A percentile compares a stretch with the other conserved stretches of the same genome.
These are phyloP conservation scores for Rhizomys pruinosus DNA, from an alignment of 2,113 vertebrate genomes.

Conservation along the genomic window DNA sequence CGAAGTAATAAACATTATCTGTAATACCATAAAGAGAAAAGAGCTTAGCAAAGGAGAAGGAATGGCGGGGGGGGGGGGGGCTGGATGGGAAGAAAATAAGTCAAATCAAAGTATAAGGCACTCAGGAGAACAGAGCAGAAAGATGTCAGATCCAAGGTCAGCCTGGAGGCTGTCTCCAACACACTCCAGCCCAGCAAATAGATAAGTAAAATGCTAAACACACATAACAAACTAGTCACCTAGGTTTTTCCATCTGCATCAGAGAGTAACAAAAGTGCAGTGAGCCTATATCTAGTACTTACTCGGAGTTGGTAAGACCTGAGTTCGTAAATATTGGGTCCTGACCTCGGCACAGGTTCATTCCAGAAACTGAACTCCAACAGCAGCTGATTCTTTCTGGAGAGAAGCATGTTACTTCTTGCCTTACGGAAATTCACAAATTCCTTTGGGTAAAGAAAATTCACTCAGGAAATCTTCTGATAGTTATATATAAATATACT, in stretches of 20 bases:
- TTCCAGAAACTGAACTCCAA: conserved; percentile 99
- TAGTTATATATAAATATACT: neutral
- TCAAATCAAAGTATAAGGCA: neutral
- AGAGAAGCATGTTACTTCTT: conserved; percentile 96
- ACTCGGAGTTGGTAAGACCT: conserved; percentile 97
- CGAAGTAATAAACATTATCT: neutral
- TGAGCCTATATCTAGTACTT: conserved; percentile 72
- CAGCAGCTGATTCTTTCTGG: conserved; percentile 95
- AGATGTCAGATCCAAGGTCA: neutral
- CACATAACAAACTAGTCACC: neutral
- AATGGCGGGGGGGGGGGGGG: neutral
- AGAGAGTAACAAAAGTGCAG: neutral
- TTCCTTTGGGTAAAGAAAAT: conserved; percentile 83
- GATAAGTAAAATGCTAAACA: neutral
- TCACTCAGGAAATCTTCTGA: neutral
- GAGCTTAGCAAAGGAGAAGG: neutral
- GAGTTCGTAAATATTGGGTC: conserved; percentile 97
- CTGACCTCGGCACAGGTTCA: conserved; percentile 92
- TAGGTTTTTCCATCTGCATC: neutral
- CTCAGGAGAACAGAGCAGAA: neutral
- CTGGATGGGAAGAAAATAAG: neutral
- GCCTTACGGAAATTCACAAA: conserved; percentile 93
- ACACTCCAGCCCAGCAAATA: too few relatives aligned
- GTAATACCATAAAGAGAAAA: conserved; percentile 29
- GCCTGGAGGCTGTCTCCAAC: neutral